Conservation (phyloP, 2,888 invertebrate genomes). For the Lepidonotus clava region DNA sequence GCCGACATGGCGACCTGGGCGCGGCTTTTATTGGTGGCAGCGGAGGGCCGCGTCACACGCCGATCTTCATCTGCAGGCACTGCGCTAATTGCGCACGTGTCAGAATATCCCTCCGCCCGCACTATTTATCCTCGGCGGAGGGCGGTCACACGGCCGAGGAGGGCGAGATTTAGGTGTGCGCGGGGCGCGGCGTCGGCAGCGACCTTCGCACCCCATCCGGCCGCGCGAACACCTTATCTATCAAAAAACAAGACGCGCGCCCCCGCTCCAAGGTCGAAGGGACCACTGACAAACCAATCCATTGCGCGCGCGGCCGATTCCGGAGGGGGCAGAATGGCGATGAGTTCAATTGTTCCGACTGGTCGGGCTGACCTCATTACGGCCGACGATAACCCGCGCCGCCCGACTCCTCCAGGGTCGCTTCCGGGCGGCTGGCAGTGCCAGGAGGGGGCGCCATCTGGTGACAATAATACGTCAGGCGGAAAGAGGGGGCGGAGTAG, state of each 20-base stretch:
- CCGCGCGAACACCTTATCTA: slow-evolving; percentile 40
- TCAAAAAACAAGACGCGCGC: slow-evolving; percentile 48
- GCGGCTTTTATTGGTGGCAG: slow-evolving; percentile 20
- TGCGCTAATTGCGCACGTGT: not conserved
- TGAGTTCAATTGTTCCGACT: slow-evolving; percentile 54
- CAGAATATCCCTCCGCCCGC: not conserved
- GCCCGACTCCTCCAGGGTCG: not conserved
- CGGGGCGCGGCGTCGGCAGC: not conserved
- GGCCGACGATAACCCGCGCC: not conserved
- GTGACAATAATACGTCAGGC: slow-evolving; percentile 42
- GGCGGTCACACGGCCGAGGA: not conserved
- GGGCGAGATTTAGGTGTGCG: not conserved
- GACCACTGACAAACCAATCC: slow-evolving; percentile 8
- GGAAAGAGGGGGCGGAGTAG: not conserved
- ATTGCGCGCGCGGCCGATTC: not conserved
- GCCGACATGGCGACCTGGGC: not conserved
- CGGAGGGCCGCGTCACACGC: not conserved
- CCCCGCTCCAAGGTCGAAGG: not conserved
- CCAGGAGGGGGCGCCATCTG: not conserved
- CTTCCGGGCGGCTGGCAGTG: not conserved
- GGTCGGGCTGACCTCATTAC: slow-evolving; percentile 44
- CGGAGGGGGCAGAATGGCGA: no score
- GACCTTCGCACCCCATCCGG: slow-evolving; percentile 34
- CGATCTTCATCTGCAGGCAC: not conserved
- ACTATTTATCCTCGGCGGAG: not conserved